Evolutionary conservation across 2,888 invertebrate genomes (phyloP).

Genomic region (Pimpla rufipes): DNA sequence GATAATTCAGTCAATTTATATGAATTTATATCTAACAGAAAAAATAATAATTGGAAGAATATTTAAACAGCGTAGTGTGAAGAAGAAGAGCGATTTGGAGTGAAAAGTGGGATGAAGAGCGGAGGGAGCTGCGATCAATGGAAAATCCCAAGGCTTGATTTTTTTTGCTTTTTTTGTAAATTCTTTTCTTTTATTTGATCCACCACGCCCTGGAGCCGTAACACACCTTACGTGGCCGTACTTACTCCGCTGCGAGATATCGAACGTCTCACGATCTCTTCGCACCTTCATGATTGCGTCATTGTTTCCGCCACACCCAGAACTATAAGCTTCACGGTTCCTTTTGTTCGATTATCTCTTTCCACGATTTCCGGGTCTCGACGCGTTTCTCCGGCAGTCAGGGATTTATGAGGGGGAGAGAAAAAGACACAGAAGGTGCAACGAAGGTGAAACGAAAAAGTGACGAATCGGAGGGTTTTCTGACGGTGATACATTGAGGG

Average conservation of each 20-base stretch:
- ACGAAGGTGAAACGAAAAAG: not conserved
- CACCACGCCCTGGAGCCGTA: not conserved
- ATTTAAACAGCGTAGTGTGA: not conserved
- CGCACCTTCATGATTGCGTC: conserved; percentile 74
- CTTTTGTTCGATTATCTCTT: conserved; percentile 23
- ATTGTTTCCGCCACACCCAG: conserved; percentile 76
- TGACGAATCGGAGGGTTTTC: not conserved
- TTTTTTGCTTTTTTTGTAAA: conserved; percentile 7
- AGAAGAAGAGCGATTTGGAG: not conserved
- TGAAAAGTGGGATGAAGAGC: too few species aligned
- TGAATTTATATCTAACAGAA: too few species aligned
- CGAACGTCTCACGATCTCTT: conserved; percentile 65
- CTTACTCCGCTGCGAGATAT: conserved; percentile 26
- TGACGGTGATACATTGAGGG: too few species aligned
- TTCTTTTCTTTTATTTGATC: not conserved
- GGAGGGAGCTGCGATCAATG: conserved; percentile 9
- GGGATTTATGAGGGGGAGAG: not conserved
- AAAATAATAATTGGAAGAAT: too few species aligned
- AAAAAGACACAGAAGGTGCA: too few species aligned
- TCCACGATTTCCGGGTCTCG: conserved; percentile 13
- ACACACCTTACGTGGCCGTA: not conserved
- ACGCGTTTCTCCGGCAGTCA: conserved; percentile 31
- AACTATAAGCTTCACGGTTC: conserved; percentile 46
- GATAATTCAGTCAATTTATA: too few species aligned
- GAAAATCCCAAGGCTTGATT: too few species aligned